These are phyloP conservation scores for Tachysurus fulvidraco DNA, from an alignment of 2,113 vertebrate genomes.

Conservation along the genomic window DNA sequence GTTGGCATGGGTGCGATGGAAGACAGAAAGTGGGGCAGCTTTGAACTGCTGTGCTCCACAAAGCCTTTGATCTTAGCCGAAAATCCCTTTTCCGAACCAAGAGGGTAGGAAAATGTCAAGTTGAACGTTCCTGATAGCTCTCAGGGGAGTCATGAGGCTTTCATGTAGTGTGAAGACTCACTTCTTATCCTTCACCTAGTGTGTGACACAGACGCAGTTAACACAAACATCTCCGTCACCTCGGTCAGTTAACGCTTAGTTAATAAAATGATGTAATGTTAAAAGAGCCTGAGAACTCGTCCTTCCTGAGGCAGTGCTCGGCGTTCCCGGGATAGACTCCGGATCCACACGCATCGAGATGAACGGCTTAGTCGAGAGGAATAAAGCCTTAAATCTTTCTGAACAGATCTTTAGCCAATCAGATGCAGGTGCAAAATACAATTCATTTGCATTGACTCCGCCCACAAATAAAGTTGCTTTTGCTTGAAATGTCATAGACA, in stretches of 20 bases:
- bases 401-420: background rate
- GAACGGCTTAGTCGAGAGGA: too few relatives aligned
- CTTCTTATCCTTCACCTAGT: background rate
- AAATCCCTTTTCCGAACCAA: constrained; percentile 42
- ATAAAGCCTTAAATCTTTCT: background rate
- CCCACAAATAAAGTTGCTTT: background rate
- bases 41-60: constrained; percentile 61
- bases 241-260: background rate
- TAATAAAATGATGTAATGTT: background rate
- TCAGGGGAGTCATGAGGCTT: constrained; percentile 14
- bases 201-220: background rate
- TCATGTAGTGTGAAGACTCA: background rate
- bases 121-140: constrained; percentile 22
- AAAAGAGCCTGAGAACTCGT: too few relatives aligned
- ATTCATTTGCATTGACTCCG: background rate
- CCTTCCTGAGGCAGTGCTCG: background rate
- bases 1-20: constrained; percentile 29
- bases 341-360: background rate
- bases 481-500: background rate
- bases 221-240: background rate
- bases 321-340: background rate
- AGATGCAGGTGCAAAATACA: background rate
- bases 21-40: constrained; percentile 59
- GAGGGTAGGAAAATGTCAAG: constrained; percentile 48
- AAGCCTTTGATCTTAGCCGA: constrained; percentile 42